These are phyloP conservation scores for Chydorus sphaericus DNA, from an alignment of 2,888 invertebrate genomes.

Conservation along the genomic window DNA sequence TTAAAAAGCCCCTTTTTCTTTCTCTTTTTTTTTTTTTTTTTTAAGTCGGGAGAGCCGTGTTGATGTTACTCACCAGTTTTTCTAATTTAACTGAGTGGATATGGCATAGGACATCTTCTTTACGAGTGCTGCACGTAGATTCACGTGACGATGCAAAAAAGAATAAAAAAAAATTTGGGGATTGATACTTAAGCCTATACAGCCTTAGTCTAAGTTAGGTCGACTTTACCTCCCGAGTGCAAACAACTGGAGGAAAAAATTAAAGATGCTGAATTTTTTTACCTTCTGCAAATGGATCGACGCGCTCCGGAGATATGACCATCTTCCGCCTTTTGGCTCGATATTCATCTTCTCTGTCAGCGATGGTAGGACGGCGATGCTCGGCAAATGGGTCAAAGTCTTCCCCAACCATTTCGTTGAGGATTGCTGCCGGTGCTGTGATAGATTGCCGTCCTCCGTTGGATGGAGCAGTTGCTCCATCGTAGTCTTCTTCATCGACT, in stretches of 20 bases:
- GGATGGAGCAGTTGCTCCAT: conserved; percentile 40
- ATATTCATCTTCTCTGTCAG: conserved; percentile 95
- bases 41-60: neutral
- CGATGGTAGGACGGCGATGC: conserved; percentile 76
- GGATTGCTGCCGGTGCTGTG: conserved; percentile 70
- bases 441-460: conserved; percentile 45
- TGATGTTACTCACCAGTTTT: conserved; percentile 2
- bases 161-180: neutral
- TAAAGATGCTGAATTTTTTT: conserved; percentile 28
- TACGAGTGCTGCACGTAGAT: neutral
- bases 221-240: too few species aligned
- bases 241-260: neutral
- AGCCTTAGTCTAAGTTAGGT: too few species aligned
- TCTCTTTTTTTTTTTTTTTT: neutral
- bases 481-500: conserved; percentile 79
- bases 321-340: conserved; percentile 70
- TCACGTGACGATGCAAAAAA: neutral
- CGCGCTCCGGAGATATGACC: conserved; percentile 90
- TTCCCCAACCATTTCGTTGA: conserved; percentile 82
- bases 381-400: conserved; percentile 92
- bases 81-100: neutral
- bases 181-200: too few species aligned
- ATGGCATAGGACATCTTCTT: neutral
- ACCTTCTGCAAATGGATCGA: conserved; percentile 98
- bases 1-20: neutral